Evolutionary conservation across 2,888 invertebrate genomes (phyloP), one percentile per base, ranked within the genome.

Genomic region (Galerucella pusilla): DNA sequence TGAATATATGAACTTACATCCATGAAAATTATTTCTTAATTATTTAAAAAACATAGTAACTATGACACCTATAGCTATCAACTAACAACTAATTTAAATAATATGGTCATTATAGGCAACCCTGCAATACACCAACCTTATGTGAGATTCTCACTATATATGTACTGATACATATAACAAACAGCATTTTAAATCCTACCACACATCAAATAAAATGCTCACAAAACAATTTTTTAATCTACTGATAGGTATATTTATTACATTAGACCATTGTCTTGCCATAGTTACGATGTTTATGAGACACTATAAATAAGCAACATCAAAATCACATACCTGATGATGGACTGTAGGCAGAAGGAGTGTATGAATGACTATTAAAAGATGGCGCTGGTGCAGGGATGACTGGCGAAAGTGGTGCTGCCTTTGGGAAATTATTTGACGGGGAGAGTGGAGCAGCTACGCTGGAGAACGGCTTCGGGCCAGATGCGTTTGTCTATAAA

Each of bases 401-500:
- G 63, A 78, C 75, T 16, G 82, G 81, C 12, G 82, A 82, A 25
- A 85, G 75, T 25, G 85, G 84, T n/a, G 83, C 83, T 35, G 81
- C 77, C 67, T 81, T 81, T 11, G 80, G 80, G 35, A 83, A 71
- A 60, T 80, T 79, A 73, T 70, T 78, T 14, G 78, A 82, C 28
- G 91, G 90, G 4, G 91, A 90, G 72, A 90, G 85, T 10, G 91
- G 91, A 45, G 91, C 91, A 59, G 89, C 90, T n/a, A 87, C 87
- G 76, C 87, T 88, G 7, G 87, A 86, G 84, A 92, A 92, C 42
- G 92, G 92, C 85, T 90, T 91, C 59, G 92, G 92, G 3, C 90
- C 91, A 54, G 91, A 90, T 52, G 79, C 77, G 73, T 80, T 84
- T 61, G 79, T 10, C 77, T 77, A 67, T 7, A 46, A 79, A 73